Evolutionary conservation across 2,888 invertebrate genomes (phyloP), one percentile per base, ranked within the genome.

Genomic region (Mythimna impura): DNA sequence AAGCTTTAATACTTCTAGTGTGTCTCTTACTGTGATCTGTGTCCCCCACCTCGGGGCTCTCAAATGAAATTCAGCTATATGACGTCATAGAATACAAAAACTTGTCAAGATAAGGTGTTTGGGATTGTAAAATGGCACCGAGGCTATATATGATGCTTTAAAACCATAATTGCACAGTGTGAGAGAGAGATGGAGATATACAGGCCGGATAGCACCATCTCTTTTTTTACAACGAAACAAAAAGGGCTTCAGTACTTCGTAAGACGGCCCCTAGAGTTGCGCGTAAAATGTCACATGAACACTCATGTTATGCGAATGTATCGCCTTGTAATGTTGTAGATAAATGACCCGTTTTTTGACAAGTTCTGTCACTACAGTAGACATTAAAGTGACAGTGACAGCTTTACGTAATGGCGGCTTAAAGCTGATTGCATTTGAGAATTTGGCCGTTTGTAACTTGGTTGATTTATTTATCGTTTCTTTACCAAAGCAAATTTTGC

Each of bases 1-100:
- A 90, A 88, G 89, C 89, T 90, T 87, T 87, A 87, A 87, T 84
- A 76, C 72, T 80, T 82, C 82, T 85, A 84, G 80, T 77, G 85
- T 89, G 89, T 89, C 86, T 87, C 82, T 88, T 82, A 82, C 89
- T 91, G 89, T 91, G 89, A 90, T 89, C 73, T 80, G 72, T 77
- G 71, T 77, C 70, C 75, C 25, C 58, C 69, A 62, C 30, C 47
- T 50, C 20, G 55, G 61, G 17, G 30, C 14, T 75, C 61, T 76
- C 61, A 62, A 75, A 75, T 54, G 54, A 22, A 0, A 62, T 22
- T 75, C 12, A 36, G 22, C 2, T 40, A 34, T 47, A 36, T 8
- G 17, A 9, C 14, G 43, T 14, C 25, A 10, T 25, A 4, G 10
- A 17, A 8, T 20, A 9, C 9, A 47, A 25, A 12, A 1, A 22